phyloP scores from a whole-genome alignment of 1,140 invertebrate genomes.

The Drosophila bocqueti region DNA sequence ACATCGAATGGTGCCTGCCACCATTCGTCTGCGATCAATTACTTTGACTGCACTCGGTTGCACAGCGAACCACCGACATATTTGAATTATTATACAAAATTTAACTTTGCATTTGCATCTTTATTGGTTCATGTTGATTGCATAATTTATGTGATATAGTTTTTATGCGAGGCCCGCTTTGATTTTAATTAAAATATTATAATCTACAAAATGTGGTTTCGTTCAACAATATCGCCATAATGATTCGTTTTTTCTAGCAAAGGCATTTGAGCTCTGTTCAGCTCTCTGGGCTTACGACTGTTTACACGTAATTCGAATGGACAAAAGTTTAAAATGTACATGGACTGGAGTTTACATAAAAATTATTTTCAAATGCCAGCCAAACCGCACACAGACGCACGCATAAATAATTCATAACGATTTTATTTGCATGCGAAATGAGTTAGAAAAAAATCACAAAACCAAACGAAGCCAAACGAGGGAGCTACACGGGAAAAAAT shows the following conservation, averaged over 20 bases:
- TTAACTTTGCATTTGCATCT: constrained; percentile 53
- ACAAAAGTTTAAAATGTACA: constrained; percentile 65
- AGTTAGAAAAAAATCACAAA: constrained; percentile 64
- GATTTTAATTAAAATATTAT: constrained; percentile 63
- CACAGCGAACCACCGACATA: constrained; percentile 6
- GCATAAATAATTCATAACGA: constrained; percentile 80
- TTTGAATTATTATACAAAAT: constrained; percentile 38
- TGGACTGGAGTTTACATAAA: constrained; percentile 54
- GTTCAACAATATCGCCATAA: constrained; percentile 53
- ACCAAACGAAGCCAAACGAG: constrained; percentile 25
- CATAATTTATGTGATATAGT: constrained; percentile 35
- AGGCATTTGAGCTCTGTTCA: constrained; percentile 12
- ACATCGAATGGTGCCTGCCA: constrained; percentile 4
- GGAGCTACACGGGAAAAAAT: constrained; percentile 40
- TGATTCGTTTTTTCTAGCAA: constrained; percentile 12
- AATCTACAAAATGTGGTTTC: constrained; percentile 72
- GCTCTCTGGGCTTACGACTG: constrained; percentile 42
- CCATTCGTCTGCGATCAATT: constrained; percentile 21
- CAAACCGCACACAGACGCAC: constrained; percentile 72
- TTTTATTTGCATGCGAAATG: constrained; percentile 82
- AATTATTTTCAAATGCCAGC: constrained; percentile 63
- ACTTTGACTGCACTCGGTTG: constrained; percentile 2
- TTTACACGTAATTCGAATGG: constrained; percentile 67
- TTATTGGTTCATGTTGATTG: constrained; percentile 55
- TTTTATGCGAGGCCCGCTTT: constrained; percentile 29